A percentile compares a stretch with the other conserved stretches of the same genome.
Evolutionary conservation across 2,797 vertebrate species (phyloP).

Genomic region (Silurus lanzhouensis): DNA sequence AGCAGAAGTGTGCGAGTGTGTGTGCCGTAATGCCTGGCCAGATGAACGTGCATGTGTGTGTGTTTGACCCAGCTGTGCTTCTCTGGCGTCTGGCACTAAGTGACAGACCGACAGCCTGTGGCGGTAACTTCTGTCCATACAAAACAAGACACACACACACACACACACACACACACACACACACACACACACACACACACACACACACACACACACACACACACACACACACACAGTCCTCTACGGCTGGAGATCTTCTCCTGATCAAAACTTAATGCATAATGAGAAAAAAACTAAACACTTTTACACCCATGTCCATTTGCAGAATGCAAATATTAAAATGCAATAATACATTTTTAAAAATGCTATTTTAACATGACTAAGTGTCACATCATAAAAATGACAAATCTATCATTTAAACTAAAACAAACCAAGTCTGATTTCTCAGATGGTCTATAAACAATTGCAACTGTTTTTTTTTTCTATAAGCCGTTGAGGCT

Average conservation of each 20-base stretch:
- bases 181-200: background rate
- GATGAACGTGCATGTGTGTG: background rate
- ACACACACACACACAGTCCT: background rate
- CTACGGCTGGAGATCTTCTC: background rate
- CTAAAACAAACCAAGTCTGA: background rate
- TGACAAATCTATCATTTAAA: background rate
- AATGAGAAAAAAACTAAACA: background rate
- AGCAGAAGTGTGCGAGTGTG: background rate
- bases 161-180: background rate
- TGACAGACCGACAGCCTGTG: constrained; percentile 22
- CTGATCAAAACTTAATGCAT: background rate
- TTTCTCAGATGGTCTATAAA: too few relatives aligned
- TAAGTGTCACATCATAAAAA: background rate
- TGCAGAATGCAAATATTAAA: background rate
- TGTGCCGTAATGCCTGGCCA: background rate
- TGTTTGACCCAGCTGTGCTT: constrained; percentile 11
- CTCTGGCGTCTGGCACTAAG: constrained; percentile 21
- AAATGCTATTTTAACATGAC: background rate
- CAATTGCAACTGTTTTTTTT: too few relatives aligned
- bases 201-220: background rate
- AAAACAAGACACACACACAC: background rate
- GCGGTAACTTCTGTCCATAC: constrained; percentile 10
- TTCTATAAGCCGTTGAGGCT: background rate
- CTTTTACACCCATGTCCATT: background rate
- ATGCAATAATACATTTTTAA: background rate